phyloP scores from a whole-genome alignment of 64 coral and sea anemone species.

The Hydrozoanthus tunicans region DNA sequence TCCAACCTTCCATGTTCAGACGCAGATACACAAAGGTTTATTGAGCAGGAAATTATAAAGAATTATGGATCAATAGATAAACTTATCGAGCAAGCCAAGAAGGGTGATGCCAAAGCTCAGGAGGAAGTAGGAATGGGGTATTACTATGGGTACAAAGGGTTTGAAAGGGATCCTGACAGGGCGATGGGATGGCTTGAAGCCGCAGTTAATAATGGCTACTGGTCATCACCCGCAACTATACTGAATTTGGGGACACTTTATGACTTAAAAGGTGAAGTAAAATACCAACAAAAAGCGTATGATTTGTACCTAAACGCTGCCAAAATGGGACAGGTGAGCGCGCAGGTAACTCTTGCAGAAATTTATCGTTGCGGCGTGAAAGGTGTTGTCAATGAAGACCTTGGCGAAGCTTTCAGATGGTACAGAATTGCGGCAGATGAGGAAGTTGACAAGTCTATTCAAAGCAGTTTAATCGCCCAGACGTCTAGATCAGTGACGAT shows the following conservation, averaged over 20 bases:
- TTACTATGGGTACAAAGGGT: neutral
- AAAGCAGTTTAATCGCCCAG: neutral
- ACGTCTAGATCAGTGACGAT: neutral
- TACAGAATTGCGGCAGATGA: conserved; percentile 82
- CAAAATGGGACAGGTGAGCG: neutral
- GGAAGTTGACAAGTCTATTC: neutral
- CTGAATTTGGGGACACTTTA: conserved; percentile 41
- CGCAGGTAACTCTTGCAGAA: conserved; percentile 75
- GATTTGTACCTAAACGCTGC: conserved; percentile 68
- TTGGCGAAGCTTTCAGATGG: conserved; percentile 79
- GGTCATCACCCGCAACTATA: neutral
- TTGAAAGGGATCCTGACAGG: conserved; percentile 61
- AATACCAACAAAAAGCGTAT: conserved; percentile 58
- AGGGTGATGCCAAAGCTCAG: conserved; percentile 1
- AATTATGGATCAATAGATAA: conserved; percentile 6
- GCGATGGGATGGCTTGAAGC: conserved; percentile 75
- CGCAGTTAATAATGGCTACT: conserved; percentile 18
- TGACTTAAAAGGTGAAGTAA: conserved; percentile 20
- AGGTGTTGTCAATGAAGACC: conserved; percentile 72
- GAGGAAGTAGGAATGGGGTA: conserved; percentile 15
- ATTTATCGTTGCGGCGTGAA: conserved; percentile 72
- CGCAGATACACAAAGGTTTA: neutral
- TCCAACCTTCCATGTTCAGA: neutral
- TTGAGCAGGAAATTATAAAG: neutral
- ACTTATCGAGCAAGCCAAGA: conserved; percentile 9